Conservation (phyloP, 2,797 vertebrate genomes). For the Mastacembelus armatus region DNA sequence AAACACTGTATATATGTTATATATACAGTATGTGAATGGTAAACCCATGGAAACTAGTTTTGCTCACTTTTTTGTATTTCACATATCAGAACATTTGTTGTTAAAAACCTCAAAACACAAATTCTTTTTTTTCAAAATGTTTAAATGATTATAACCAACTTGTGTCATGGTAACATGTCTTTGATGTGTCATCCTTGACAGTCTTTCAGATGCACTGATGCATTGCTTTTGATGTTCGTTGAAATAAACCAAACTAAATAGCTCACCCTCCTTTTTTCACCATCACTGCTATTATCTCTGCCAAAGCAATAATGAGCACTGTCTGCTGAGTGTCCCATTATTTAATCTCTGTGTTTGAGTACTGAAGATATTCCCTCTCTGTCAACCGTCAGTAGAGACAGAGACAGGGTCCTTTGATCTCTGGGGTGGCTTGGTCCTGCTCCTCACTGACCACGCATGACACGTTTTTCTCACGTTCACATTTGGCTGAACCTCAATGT, state of each 20-base stretch:
- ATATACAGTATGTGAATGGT: too few relatives aligned
- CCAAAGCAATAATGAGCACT: not conserved
- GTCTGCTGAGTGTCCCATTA: slow-evolving; percentile 13
- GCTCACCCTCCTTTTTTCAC: slow-evolving; percentile 23
- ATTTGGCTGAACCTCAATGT: slow-evolving; percentile 83
- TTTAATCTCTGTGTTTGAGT: slow-evolving; percentile 11
- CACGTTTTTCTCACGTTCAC: slow-evolving; percentile 86
- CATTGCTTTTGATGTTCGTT: slow-evolving; percentile 21
- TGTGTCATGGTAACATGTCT: slow-evolving; percentile 26
- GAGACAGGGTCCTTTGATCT: slow-evolving; percentile 55
- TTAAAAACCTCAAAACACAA: not conserved
- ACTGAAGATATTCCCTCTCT: slow-evolving; percentile 26
- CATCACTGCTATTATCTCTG: slow-evolving; percentile 8
- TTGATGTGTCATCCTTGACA: slow-evolving; percentile 40
- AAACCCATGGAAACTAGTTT: too few relatives aligned
- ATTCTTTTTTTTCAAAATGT: too few relatives aligned
- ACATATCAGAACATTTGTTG: too few relatives aligned
- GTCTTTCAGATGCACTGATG: slow-evolving; percentile 28
- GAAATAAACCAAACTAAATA: slow-evolving; percentile 34
- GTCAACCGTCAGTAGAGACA: too few relatives aligned
- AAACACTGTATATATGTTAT: too few relatives aligned
- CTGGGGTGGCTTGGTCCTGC: slow-evolving; percentile 36
- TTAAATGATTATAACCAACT: not conserved
- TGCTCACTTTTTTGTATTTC: too few relatives aligned
- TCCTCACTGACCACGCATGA: slow-evolving; percentile 64